phyloP scores from a whole-genome alignment of 2,888 invertebrate species.

The Empis livida region DNA sequence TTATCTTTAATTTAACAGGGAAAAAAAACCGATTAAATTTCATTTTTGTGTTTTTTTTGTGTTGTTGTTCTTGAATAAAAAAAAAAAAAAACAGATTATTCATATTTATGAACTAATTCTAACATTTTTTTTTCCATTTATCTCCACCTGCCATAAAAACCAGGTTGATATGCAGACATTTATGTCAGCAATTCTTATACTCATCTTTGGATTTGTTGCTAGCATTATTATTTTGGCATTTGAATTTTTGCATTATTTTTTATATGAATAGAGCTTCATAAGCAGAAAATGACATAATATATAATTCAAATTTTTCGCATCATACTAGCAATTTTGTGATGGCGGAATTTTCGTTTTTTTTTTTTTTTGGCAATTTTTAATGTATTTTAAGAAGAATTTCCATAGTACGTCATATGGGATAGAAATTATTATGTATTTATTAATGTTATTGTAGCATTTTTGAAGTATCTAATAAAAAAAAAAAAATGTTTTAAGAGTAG shows the following conservation, averaged over 20 bases:
- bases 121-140: neutral
- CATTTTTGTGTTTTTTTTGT: neutral
- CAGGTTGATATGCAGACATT: conserved; percentile 46
- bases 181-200: conserved; percentile 41
- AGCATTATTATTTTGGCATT: conserved; percentile 22
- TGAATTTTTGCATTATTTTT: conserved; percentile 22
- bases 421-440: too few relatives aligned
- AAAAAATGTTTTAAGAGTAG: too few relatives aligned
- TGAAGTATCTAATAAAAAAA: too few relatives aligned
- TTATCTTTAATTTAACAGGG: neutral
- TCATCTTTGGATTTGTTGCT: conserved; percentile 38
- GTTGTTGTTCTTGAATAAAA: neutral
- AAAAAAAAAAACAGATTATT: neutral
- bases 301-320: too few relatives aligned
- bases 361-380: too few relatives aligned
- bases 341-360: too few relatives aligned
- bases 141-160: neutral
- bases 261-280: neutral
- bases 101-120: neutral
- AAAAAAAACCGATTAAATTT: conserved; percentile 3
- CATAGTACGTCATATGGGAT: too few relatives aligned
- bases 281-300: too few relatives aligned
- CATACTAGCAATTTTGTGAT: too few relatives aligned
- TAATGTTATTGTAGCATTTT: too few relatives aligned
- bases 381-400: too few relatives aligned